phyloP scores from a whole-genome alignment of 2,113 vertebrate species.

The Pao palembangensis region DNA sequence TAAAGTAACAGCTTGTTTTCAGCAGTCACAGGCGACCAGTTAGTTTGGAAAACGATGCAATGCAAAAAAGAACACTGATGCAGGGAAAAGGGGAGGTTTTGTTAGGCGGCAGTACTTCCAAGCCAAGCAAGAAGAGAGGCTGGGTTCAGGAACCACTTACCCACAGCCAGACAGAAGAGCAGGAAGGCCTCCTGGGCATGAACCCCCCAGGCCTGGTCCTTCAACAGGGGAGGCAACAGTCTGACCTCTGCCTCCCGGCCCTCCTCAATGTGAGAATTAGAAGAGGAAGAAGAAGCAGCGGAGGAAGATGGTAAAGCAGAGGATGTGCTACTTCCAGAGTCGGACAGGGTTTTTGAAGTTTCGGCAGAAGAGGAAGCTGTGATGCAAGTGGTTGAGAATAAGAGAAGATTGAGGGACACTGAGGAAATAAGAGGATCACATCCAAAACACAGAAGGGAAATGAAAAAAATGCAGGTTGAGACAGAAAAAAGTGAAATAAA shows the following conservation, averaged over 20 bases:
- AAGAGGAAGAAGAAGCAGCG: constrained; percentile 70
- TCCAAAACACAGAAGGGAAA: constrained; percentile 35
- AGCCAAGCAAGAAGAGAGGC: neutral
- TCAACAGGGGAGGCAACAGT: constrained; percentile 90
- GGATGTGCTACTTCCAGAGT: constrained; percentile 74
- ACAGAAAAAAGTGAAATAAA: constrained; percentile 39
- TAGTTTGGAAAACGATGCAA: neutral
- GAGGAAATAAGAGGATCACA: constrained; percentile 35
- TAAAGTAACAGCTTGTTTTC: neutral
- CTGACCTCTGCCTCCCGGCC: constrained; percentile 71
- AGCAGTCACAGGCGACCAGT: neutral
- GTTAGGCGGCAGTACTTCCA: neutral
- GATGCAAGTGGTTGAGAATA: constrained; percentile 60
- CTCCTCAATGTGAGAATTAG: constrained; percentile 73
- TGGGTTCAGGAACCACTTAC: constrained; percentile 79
- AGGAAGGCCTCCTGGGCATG: constrained; percentile 80
- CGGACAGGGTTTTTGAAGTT: constrained; percentile 83
- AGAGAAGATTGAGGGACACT: constrained; percentile 76
- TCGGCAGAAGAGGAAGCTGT: constrained; percentile 79
- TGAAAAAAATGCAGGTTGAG: neutral
- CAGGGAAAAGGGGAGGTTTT: neutral
- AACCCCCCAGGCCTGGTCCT: constrained; percentile 89
- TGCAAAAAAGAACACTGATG: neutral
- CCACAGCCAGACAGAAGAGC: constrained; percentile 94
- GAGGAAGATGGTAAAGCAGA: constrained; percentile 72